phyloP scores from a whole-genome alignment of 2,797 vertebrate species.

The Hozukius guyotensis region DNA sequence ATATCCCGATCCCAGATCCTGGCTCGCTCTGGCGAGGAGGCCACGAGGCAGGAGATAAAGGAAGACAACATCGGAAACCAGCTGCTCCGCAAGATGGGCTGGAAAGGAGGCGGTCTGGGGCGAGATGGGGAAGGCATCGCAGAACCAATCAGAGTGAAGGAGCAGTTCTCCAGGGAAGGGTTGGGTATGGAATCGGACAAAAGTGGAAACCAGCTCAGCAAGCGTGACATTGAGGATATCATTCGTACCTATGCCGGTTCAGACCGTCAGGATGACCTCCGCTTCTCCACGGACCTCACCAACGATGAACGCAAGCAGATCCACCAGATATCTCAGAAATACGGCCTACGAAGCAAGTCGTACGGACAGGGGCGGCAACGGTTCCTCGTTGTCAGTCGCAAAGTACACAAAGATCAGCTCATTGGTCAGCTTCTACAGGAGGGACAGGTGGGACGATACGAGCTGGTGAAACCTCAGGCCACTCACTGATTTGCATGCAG shows the following conservation, averaged over 20 bases:
- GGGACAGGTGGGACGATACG: slow-evolving; percentile 95
- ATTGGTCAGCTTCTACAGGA: slow-evolving; percentile 94
- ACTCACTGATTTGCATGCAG: slow-evolving; percentile 76
- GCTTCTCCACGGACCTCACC: slow-evolving; percentile 95
- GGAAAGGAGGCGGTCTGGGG: slow-evolving; percentile 95
- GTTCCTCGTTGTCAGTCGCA: slow-evolving; percentile 94
- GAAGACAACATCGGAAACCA: slow-evolving; percentile 99
- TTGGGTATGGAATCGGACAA: slow-evolving; percentile 90
- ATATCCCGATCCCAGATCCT: slow-evolving; percentile 96
- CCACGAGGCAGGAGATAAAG: slow-evolving; percentile 91
- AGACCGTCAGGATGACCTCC: slow-evolving; percentile 92
- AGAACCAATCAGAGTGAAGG: slow-evolving; percentile 95
- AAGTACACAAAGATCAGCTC: slow-evolving; percentile 92
- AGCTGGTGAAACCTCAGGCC: slow-evolving; percentile 94
- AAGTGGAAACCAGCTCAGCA: slow-evolving; percentile 87
- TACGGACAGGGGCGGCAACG: slow-evolving; percentile 92
- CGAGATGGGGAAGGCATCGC: slow-evolving; percentile 95
- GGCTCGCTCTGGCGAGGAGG: slow-evolving; percentile 87
- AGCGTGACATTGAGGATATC: slow-evolving; percentile 94
- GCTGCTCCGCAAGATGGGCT: slow-evolving; percentile 98
- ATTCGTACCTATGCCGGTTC: slow-evolving; percentile 93
- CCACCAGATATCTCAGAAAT: slow-evolving; percentile 94
- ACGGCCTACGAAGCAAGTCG: slow-evolving; percentile 95
- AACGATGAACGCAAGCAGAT: slow-evolving; percentile 96
- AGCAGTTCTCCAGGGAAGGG: slow-evolving; percentile 95